Evolutionary conservation across 2,797 vertebrate species (phyloP).

Genomic region (Kryptopterus vitreolus): DNA sequence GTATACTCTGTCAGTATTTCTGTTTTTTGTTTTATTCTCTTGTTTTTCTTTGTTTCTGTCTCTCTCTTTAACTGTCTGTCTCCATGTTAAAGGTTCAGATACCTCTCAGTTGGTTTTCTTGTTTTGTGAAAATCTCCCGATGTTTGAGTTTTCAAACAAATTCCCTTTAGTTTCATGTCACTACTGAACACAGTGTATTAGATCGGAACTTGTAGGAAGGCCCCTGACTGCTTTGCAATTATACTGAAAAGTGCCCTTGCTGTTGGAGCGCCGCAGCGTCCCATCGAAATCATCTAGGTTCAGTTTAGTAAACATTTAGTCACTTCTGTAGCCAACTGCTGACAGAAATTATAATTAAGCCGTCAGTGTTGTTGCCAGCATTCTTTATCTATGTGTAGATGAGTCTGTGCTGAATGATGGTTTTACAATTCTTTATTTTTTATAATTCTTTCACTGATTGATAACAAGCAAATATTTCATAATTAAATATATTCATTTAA

Average conservation of each 20-base stretch:
- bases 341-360: not conserved
- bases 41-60: not conserved
- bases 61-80: not conserved
- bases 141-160: not conserved
- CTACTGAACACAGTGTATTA: not conserved
- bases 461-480: too few relatives aligned
- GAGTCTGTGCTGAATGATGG: not conserved
- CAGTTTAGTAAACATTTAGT: not conserved
- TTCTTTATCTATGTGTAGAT: not conserved
- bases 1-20: too few relatives aligned
- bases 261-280: not conserved
- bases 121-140: not conserved
- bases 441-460: constrained; percentile 4
- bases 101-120: not conserved
- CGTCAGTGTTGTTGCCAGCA: not conserved
- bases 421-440: constrained; percentile 17
- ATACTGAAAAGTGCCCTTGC: not conserved
- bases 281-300: not conserved
- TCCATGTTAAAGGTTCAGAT: not conserved
- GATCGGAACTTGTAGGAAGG: not conserved
- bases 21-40: not conserved
- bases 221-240: not conserved
- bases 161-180: not conserved
- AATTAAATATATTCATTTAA: too few relatives aligned
- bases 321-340: not conserved